These are phyloP conservation scores for Resseliella maxima DNA, from an alignment of 2,888 invertebrate species.

Conservation along the genomic window DNA sequence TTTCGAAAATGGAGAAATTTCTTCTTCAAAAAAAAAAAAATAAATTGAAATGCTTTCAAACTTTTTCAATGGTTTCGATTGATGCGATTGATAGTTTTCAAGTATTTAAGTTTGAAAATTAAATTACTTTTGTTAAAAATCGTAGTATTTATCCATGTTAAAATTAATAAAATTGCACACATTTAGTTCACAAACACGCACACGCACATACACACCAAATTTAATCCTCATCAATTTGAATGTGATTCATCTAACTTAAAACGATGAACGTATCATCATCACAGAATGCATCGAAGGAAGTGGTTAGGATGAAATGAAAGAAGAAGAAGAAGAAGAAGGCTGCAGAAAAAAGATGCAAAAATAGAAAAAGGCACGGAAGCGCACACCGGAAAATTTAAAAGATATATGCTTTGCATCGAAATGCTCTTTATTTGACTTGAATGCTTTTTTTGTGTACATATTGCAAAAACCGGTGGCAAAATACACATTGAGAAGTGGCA, in stretches of 20 bases:
- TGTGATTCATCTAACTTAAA: background rate
- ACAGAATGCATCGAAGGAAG: conserved; percentile 23
- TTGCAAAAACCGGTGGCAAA: background rate
- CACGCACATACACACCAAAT: too few relatives aligned
- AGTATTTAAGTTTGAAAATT: too few relatives aligned
- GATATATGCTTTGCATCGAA: conserved; percentile 45
- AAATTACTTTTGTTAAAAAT: too few relatives aligned
- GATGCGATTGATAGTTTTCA: too few relatives aligned
- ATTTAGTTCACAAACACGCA: too few relatives aligned
- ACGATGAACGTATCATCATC: background rate
- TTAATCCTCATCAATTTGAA: background rate
- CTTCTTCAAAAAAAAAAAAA: too few relatives aligned
- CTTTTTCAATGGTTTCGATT: too few relatives aligned
- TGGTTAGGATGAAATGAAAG: background rate
- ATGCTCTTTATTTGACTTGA: conserved; percentile 10
- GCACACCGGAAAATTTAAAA: conserved; percentile 55
- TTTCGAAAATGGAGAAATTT: too few relatives aligned
- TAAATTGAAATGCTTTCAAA: too few relatives aligned
- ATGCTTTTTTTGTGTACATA: conserved; percentile 2
- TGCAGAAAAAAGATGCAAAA: background rate
- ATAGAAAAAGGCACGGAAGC: background rate
- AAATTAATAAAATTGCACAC: too few relatives aligned
- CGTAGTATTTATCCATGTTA: too few relatives aligned
- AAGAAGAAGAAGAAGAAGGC: background rate
- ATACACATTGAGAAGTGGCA: too few relatives aligned